These are phyloP conservation scores for Pteropus alecto DNA, from an alignment of 2,113 vertebrate species.

Conservation along the genomic window DNA sequence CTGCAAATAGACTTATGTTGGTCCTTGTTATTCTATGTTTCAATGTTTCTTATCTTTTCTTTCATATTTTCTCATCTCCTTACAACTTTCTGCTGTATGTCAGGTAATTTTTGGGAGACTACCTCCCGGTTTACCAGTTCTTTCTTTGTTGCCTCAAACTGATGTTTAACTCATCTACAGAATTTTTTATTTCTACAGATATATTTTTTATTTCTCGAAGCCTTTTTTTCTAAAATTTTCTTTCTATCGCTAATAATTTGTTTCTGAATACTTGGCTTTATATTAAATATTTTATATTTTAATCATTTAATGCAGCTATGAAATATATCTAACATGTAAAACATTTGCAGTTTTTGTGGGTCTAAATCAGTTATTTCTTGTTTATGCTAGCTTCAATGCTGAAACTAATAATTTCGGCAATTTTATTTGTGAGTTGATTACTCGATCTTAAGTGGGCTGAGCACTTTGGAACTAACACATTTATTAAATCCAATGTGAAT, in stretches of 20 bases:
- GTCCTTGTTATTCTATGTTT: background rate
- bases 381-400: conserved; percentile 40
- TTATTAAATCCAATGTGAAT: conserved; percentile 32
- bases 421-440: conserved; percentile 61
- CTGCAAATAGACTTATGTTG: background rate
- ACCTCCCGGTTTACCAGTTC: background rate
- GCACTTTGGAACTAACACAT: conserved; percentile 14
- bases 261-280: conserved; percentile 35
- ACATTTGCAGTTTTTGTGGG: conserved; percentile 53
- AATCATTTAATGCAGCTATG: conserved; percentile 25
- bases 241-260: conserved; percentile 1
- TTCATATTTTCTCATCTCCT: background rate
- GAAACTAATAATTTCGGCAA: conserved; percentile 64
- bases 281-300: conserved; percentile 20
- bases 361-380: conserved; percentile 63
- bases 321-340: conserved; percentile 38
- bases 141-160: background rate
- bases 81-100: background rate
- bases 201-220: conserved; percentile 19
- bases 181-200: conserved; percentile 38
- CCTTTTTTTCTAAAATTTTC: background rate
- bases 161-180: background rate
- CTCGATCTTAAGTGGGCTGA: conserved; percentile 52
- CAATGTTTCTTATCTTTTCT: background rate
- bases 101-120: background rate